A percentile compares a stretch with the other conserved stretches of the same genome.
phyloP scores from a whole-genome alignment of 2,797 vertebrate genomes.

The Euthynnus affinis region DNA sequence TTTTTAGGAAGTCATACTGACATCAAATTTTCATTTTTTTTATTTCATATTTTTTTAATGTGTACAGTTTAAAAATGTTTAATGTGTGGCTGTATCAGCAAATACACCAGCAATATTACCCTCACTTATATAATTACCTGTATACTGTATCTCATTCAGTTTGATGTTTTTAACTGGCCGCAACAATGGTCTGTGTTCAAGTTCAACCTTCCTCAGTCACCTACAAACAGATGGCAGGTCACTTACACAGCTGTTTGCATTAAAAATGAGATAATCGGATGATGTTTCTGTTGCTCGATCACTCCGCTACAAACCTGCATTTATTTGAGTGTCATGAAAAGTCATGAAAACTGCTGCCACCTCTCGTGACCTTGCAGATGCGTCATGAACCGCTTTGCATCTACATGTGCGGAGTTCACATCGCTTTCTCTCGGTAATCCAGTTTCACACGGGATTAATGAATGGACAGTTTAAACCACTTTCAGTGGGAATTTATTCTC shows the following conservation, averaged over 20 bases:
- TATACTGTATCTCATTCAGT: not conserved
- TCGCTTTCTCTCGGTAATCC: conserved; percentile 49
- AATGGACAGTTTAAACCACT: conserved; percentile 25
- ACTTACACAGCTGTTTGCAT: not conserved
- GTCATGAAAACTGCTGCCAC: conserved; percentile 11
- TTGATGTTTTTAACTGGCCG: not conserved
- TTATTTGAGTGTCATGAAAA: not conserved
- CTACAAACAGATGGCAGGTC: not conserved
- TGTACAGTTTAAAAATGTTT: not conserved
- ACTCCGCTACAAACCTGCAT: not conserved
- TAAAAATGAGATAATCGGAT: not conserved
- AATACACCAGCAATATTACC: not conserved
- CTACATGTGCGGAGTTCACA: conserved; percentile 14
- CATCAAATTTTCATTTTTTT: not conserved
- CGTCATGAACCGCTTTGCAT: conserved; percentile 36
- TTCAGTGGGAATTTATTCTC: not conserved
- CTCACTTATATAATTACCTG: not conserved
- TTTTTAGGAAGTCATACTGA: not conserved
- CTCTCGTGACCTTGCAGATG: conserved; percentile 41
- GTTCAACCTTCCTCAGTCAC: conserved; percentile 2
- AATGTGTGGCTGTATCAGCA: not conserved
- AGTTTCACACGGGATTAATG: conserved; percentile 8
- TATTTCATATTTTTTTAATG: not conserved
- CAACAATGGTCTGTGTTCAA: not conserved
- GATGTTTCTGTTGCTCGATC: not conserved